Conservation (phyloP, 2,888 invertebrate genomes). For the Petrophora chlorosata region DNA sequence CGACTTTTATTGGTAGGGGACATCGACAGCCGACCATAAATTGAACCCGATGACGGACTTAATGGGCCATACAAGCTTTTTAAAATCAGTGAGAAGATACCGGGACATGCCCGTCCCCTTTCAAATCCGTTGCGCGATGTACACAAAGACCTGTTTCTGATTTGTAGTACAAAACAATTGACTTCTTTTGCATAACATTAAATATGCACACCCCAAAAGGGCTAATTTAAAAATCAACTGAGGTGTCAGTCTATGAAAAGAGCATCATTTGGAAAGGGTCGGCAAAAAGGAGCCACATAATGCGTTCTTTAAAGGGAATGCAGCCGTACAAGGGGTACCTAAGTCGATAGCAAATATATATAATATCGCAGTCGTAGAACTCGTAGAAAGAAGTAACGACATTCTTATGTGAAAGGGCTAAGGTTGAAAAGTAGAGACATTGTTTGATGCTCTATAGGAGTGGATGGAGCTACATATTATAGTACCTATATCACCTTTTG, state of each 20-base stretch:
- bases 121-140: slow-evolving; percentile 15
- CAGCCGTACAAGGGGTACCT: slow-evolving; percentile 15
- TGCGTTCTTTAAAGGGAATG: slow-evolving; percentile 8
- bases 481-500: slow-evolving; percentile 27
- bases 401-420: slow-evolving; percentile 10
- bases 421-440: slow-evolving; percentile 11
- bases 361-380: not conserved
- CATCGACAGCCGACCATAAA: slow-evolving; percentile 61
- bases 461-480: slow-evolving; percentile 21
- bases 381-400: not conserved
- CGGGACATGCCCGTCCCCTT: slow-evolving; percentile 14
- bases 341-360: slow-evolving; percentile 18
- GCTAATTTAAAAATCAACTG: not conserved
- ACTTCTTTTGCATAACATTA: not conserved
- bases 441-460: slow-evolving; percentile 11
- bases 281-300: slow-evolving; percentile 7
- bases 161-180: not conserved
- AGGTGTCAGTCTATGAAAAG: slow-evolving; percentile 5
- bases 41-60: slow-evolving; percentile 70
- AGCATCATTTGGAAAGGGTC: slow-evolving; percentile 2
- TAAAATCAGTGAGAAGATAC: slow-evolving; percentile 56
- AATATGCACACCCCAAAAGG: slow-evolving; percentile 3
- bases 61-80: slow-evolving; percentile 71
- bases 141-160: slow-evolving; percentile 5
- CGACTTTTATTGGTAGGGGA: slow-evolving; percentile 73